Base-by-base conservation (phyloP, 2,113 vertebrate genomes). In the Odontophorus gujanensis region DNA sequence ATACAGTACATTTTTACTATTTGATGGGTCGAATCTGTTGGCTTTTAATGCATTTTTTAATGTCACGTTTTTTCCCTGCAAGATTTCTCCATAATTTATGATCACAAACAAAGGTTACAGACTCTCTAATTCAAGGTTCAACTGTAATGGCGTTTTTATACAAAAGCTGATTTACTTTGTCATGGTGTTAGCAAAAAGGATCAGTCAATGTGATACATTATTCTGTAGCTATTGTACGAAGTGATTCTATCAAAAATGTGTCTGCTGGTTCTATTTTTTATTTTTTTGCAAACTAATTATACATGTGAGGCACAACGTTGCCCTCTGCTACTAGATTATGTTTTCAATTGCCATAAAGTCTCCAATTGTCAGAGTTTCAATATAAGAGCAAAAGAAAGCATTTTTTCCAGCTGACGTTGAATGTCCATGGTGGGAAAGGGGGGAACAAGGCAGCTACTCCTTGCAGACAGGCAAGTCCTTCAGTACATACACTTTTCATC, bases 31-130 rank as follows among this genome's bases (percentile, higher is more conserved):
- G 38, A 11, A 61, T 74, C 45, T 87, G 45, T 96, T 75, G 30
- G 5, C 57, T 93, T 93, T 79, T 55, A n/a, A 50, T 83, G 74
- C 3, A 18, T 38, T 63, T 59, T 30, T 79, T 73, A 34, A 50
- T 43, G n/a, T 55, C 68, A 65, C 10, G 25, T 78, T 89, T 58
- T 81, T 81, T 76, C 48, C 72, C 79, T 84, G 15, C 53, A 85
- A 32, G 45, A 62, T 95, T 94, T 92, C 14, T 90, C 66, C 89
- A 65, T 74, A 88, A 89, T 93, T 92, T 91, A 81, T 43, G 8
- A 34, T 81, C 78, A 65, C 65, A 89, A 94, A 40, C 65, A 95
- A 84, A 93, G 87, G 87, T 93, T 94, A 75, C 57, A 81, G 57
- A 26, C 62, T 85, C 74, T 21, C 61, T 86, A 66, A 92, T 77